A percentile compares a stretch with the other conserved stretches of the same genome.
Conservation (phyloP, 2,797 vertebrate genomes). For the Leptatherina wallacei region DNA sequence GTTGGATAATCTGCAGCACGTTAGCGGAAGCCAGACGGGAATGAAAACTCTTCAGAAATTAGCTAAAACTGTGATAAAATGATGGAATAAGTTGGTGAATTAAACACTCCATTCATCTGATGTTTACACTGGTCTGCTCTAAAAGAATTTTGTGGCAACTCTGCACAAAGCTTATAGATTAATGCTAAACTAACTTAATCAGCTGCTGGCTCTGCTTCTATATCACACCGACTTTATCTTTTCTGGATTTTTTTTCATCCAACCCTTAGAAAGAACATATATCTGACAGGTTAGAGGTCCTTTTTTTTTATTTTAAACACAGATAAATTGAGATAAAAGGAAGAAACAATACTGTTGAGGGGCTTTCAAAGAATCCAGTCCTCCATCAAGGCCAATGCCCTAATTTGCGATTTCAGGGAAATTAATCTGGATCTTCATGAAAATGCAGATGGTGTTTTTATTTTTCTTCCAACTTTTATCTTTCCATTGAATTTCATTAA, state of each 20-base stretch:
- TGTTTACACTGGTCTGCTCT: slow-evolving; percentile 5
- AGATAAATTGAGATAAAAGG: not conserved
- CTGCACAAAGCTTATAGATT: slow-evolving; percentile 17
- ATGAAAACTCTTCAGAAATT: not conserved
- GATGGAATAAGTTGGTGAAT: not conserved
- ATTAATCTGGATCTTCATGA: not conserved
- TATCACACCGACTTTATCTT: not conserved
- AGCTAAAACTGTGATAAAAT: not conserved
- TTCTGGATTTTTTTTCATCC: slow-evolving; percentile 9
- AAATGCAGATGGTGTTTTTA: not conserved
- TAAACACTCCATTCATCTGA: slow-evolving; percentile 9
- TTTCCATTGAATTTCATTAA: not conserved
- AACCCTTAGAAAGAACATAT: not conserved
- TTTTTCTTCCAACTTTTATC: not conserved
- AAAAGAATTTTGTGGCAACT: slow-evolving; percentile 15
- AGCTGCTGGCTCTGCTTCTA: slow-evolving; percentile 5
- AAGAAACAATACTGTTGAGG: not conserved
- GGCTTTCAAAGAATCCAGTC: not conserved
- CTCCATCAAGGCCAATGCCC: not conserved
- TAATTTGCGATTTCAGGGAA: not conserved
- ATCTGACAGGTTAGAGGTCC: not conserved
- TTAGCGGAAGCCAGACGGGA: not conserved
- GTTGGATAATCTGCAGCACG: not conserved
- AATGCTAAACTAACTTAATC: not conserved
- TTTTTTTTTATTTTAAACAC: not conserved